Conservation (phyloP, 2,113 vertebrate genomes). For the Thunnus thynnus region DNA sequence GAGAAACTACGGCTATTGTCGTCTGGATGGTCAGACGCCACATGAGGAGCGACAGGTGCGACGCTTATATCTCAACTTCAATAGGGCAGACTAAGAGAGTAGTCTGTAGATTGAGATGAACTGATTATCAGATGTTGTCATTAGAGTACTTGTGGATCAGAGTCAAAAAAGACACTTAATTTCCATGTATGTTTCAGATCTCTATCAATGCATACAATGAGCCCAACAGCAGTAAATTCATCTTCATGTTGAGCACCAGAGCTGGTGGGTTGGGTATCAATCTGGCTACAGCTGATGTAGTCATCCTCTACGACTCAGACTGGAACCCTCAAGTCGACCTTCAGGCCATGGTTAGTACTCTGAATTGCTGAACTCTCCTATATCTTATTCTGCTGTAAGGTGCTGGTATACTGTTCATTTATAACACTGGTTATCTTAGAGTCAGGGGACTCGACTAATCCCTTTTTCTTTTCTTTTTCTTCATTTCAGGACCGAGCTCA, state of each 20-base stretch:
- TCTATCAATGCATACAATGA: constrained; percentile 96
- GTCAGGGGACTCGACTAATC: background rate
- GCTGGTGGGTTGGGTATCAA: constrained; percentile 98
- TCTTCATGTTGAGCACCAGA: constrained; percentile 98
- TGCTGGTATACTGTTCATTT: no score
- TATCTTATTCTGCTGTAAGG: no score
- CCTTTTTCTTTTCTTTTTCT: background rate
- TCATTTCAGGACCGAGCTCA: constrained; percentile 93
- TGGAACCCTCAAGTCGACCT: constrained; percentile 99
- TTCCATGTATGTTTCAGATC: constrained; percentile 80
- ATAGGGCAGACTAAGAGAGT: background rate
- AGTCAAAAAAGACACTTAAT: background rate
- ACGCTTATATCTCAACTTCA: background rate
- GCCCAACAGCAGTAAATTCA: constrained; percentile 94
- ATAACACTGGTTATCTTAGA: background rate
- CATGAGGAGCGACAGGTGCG: constrained; percentile 97
- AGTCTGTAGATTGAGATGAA: background rate
- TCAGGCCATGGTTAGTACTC: constrained; percentile 93
- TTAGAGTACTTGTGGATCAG: background rate
- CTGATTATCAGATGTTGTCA: background rate
- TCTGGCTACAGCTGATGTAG: constrained; percentile 97
- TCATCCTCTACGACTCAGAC: constrained; percentile 98
- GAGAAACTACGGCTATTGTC: constrained; percentile 95
- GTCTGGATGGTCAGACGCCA: constrained; percentile 96
- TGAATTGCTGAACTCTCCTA: background rate